Evolutionary conservation across 2,797 vertebrate species (phyloP), one percentile per base, ranked within the genome.

Genomic region (Argentina silus): DNA sequence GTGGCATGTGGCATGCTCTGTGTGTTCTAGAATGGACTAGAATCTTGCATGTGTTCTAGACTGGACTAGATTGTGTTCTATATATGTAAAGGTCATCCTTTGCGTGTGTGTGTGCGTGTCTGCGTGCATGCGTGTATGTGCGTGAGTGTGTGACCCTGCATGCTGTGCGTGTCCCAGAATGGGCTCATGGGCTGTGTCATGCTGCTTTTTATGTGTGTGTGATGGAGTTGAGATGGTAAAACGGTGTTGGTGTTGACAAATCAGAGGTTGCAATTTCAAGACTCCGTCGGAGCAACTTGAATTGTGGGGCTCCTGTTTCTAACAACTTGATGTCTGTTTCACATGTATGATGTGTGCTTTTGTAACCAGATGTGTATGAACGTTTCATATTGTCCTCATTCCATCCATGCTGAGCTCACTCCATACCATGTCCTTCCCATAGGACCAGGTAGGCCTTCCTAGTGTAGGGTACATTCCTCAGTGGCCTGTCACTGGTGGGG

Each of bases 1-100:
- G 74, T 21, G 55, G 82, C 86, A 87, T 84, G 86, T 69, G n/a
- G 11, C 43, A 21, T 65, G 10, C 4, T 21, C 11, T 36, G 9
- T 60, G 19, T 23, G 21, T 60, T 60, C 23, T 57, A 19, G 19
- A 60, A 8, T 21, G 6, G 14, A 53, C 14, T 11, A 53, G 12
- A 53, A 11, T 4, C 14, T 53, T 64, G 62, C n/a, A 43, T 45
- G 42, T 19, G 15, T 17, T 43, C 15, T n/a, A 14, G 8, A 64
- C n/a, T 19, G 47, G 47, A 2, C 47, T 4, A 36, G 27, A 36
- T 4, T 36, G 27, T 36, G 27, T 1, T 36, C 27, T 36, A 36
- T 36, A 36, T 36, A 36, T 36, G 27, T 36, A 36, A 36, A 36
- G 27, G 27, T 36, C 27, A 36, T 36, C 27, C 27, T 36, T 36